Conservation (phyloP, 2,797 vertebrate genomes). For the Halcyon badia region DNA sequence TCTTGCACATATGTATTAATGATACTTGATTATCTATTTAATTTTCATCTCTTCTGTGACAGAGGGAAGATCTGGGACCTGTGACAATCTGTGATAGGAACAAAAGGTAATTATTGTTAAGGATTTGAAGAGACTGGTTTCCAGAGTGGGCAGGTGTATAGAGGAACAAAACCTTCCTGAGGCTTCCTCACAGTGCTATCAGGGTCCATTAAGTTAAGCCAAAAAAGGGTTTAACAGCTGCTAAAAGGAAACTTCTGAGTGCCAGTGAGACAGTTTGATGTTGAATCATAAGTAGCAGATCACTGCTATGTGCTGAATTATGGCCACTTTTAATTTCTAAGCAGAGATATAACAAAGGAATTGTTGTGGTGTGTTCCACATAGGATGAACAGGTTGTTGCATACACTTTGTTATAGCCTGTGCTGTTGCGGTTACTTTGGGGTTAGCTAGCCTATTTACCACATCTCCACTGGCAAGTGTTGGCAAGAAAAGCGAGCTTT, state of each 20-base stretch:
- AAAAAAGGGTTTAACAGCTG: neutral
- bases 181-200: accelerated
- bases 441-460: neutral
- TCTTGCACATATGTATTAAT: neutral
- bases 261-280: neutral
- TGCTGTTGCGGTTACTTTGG: neutral
- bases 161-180: neutral
- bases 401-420: neutral
- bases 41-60: neutral
- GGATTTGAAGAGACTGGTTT: neutral
- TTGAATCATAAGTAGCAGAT: neutral
- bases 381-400: neutral
- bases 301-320: neutral
- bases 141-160: no score
- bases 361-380: neutral
- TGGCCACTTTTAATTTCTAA: neutral
- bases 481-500: neutral
- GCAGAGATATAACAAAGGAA: neutral
- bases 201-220: neutral
- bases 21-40: neutral
- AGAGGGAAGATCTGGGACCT: neutral
- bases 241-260: neutral
- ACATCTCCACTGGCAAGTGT: neutral
- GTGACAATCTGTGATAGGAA: neutral
- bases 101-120: neutral